Evolutionary conservation across 2,888 invertebrate genomes (phyloP), one percentile per base, ranked within the genome.

Genomic region (Acanthopleura granulata): DNA sequence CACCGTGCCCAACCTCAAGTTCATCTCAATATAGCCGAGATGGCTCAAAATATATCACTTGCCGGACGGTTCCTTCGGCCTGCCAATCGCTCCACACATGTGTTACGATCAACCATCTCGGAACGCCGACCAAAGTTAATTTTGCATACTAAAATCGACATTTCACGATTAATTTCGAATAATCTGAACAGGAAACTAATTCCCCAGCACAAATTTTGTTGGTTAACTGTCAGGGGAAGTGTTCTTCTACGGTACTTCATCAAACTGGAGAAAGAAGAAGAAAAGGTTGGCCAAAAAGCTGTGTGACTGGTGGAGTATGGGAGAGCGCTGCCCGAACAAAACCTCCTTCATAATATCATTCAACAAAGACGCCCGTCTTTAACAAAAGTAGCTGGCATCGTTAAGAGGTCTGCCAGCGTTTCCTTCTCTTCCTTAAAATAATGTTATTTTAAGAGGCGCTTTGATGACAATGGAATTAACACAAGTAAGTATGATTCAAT

Each of bases 361-460:
- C 40, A 40, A 40, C 40, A 40, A 40, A 40, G 40, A 40, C 40
- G 40, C 40, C 40, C 40, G 40, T 6, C 4, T 9, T 9, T 40
- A 40, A 40, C 40, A 40, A 40, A 40, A 40, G 40, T 40, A 40
- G 9, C 40, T 40, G 40, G 40, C 40, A 40, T 40, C 40, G 40
- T 40, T 40, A 57, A 57, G 22, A 4, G 18, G 57, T 57, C 12
- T 1, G n/a, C 3, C 57, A 57, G 57, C 22, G 57, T 57, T 66
- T 27, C 27, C 25, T 66, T 66, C 29, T 66, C 66, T 66, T 66
- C 29, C 4, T 14, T 66, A 66, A 66, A 27, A 66, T 66, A 66
- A 66, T 66, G 66, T 66, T 66, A 66, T 66, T 66, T 66, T 66
- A 66, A 66, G 66, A 27, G 66, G 16, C 16, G 12, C 29, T n/a